phyloP scores from a whole-genome alignment of 2,113 vertebrate species.

The Psittacula cyanocephala region DNA sequence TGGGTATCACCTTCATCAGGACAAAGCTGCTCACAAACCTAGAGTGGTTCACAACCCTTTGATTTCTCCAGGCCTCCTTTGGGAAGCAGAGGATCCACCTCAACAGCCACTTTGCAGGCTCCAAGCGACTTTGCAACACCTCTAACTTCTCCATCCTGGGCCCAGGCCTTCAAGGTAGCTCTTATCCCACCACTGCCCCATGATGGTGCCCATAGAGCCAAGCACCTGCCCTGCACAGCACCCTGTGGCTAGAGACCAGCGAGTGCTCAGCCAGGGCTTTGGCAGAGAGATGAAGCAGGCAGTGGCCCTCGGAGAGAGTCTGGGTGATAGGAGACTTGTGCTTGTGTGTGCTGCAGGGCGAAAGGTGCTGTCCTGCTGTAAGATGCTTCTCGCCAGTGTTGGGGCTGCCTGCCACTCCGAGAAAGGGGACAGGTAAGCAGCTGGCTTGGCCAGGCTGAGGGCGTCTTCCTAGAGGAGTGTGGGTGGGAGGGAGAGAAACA shows the following conservation, averaged over 20 bases:
- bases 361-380: constrained; percentile 83
- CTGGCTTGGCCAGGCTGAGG: background rate
- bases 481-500: background rate
- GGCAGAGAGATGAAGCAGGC: background rate
- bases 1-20: background rate
- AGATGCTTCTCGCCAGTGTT: constrained; percentile 85
- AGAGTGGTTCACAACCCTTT: background rate
- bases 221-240: background rate
- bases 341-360: constrained; percentile 74
- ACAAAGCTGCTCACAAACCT: background rate
- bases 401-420: constrained; percentile 95
- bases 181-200: fast-evolving
- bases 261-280: fast-evolving
- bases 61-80: constrained; percentile 80
- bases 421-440: constrained; percentile 80
- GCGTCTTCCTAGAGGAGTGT: background rate
- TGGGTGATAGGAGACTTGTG: background rate
- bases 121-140: constrained; percentile 88
- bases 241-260: background rate
- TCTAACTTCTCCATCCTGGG: constrained; percentile 91
- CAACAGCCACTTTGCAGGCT: constrained; percentile 83
- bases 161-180: constrained; percentile 84
- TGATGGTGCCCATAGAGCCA: background rate
- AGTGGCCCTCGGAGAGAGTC: fast-evolving
- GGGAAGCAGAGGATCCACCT: constrained; percentile 79